Percentiles rank a stretch among this genome's conserved stretches.
Conservation (phyloP, 2,888 invertebrate genomes). For the Pammene aurita region DNA sequence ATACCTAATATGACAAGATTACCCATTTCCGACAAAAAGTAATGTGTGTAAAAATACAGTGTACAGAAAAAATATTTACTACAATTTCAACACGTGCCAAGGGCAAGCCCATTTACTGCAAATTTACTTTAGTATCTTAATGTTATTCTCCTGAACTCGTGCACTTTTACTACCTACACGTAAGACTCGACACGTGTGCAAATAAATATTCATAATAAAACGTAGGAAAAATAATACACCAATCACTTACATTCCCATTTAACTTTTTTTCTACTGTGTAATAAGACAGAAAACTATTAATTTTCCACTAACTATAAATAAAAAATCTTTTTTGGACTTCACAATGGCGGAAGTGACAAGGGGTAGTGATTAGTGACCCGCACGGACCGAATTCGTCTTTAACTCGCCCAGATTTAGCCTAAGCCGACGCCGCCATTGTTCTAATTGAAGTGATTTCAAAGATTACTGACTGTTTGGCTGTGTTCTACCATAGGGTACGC, state of each 20-base stretch:
- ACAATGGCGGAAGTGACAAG: slow-evolving; percentile 35
- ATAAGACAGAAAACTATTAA: not conserved
- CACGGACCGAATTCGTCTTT: slow-evolving; percentile 51
- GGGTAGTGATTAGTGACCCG: slow-evolving; percentile 45
- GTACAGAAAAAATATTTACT: not conserved
- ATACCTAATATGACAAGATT: too few relatives aligned
- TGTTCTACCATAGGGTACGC: not conserved
- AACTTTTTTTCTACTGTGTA: too few relatives aligned
- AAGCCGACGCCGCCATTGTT: slow-evolving; percentile 45
- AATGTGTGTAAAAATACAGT: too few relatives aligned
- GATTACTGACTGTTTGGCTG: slow-evolving; percentile 29
- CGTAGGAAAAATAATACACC: not conserved
- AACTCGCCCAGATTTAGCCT: slow-evolving; percentile 47
- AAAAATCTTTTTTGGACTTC: slow-evolving; percentile 27
- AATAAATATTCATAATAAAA: not conserved
- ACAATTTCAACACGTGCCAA: not conserved
- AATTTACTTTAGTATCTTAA: not conserved
- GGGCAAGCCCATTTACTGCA: not conserved
- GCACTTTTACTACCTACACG: slow-evolving; percentile 10
- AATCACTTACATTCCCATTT: too few relatives aligned
- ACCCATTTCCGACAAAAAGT: too few relatives aligned
- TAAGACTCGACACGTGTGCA: not conserved
- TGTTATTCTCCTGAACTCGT: not conserved
- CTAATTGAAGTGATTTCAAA: slow-evolving; percentile 45
- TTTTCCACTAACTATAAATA: slow-evolving; percentile 2